These are phyloP conservation scores for Apamea crenata DNA, from an alignment of 2,888 invertebrate species.

Conservation along the genomic window DNA sequence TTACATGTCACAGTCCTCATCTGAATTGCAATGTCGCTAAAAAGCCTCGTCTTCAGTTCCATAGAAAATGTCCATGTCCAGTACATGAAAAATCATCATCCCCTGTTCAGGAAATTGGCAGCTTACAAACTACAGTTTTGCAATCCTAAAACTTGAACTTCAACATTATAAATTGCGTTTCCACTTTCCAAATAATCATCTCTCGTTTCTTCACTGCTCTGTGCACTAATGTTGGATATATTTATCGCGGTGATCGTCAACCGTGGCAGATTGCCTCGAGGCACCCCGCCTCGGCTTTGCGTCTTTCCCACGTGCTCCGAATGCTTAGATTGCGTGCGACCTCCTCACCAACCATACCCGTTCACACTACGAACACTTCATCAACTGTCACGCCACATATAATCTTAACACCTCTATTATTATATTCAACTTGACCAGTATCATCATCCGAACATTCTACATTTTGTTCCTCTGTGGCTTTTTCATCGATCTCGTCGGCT, in stretches of 20 bases:
- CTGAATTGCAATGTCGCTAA: conserved; percentile 12
- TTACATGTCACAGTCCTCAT: not conserved
- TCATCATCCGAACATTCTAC: conserved; percentile 54
- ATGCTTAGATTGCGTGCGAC: conserved; percentile 90
- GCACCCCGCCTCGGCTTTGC: conserved; percentile 83
- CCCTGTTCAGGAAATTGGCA: conserved; percentile 7
- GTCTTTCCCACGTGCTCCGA: conserved; percentile 89
- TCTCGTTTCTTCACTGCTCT: conserved; percentile 81
- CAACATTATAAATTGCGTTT: conserved; percentile 47
- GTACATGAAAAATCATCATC: not conserved
- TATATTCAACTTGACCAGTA: conserved; percentile 70
- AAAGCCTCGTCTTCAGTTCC: not conserved
- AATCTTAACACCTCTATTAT: conserved; percentile 55
- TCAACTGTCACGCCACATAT: conserved; percentile 70
- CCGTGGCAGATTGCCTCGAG: conserved; percentile 85
- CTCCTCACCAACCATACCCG: conserved; percentile 81
- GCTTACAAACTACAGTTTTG: not conserved
- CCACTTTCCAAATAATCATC: conserved; percentile 61
- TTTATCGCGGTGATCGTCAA: conserved; percentile 90
- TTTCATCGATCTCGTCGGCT: conserved; percentile 66
- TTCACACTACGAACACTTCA: conserved; percentile 78
- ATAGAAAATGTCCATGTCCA: too few species aligned
- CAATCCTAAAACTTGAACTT: conserved; percentile 25
- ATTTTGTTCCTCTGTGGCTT: conserved; percentile 77
- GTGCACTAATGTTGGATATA: conserved; percentile 87